A percentile compares a stretch with the other conserved stretches of the same genome.
Evolutionary conservation across 1,140 invertebrate genomes (phyloP).

Genomic region (Macrocentrus cingulum): DNA sequence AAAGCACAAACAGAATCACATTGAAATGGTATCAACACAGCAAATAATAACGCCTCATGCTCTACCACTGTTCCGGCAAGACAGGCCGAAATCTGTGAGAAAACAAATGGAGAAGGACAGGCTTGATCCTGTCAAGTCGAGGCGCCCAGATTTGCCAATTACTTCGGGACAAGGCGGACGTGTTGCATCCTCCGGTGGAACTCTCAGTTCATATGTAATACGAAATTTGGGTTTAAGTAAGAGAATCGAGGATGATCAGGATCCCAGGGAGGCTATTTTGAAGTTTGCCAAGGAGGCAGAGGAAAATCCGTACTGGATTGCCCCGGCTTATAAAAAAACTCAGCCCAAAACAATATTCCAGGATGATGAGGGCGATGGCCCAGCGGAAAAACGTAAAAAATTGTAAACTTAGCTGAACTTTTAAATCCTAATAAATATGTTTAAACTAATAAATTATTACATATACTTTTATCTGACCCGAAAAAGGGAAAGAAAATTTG

Average conservation of each 20-base stretch:
- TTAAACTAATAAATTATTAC: too few relatives aligned
- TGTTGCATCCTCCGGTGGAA: slow-evolving; percentile 92
- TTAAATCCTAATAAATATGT: too few relatives aligned
- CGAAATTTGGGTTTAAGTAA: slow-evolving; percentile 92
- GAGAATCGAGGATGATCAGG: slow-evolving; percentile 91
- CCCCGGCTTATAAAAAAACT: slow-evolving; percentile 85
- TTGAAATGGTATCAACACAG: slow-evolving; percentile 85
- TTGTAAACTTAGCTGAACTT: too few relatives aligned
- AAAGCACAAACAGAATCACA: slow-evolving; percentile 74
- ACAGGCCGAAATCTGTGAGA: slow-evolving; percentile 83
- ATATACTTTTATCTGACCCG: too few relatives aligned
- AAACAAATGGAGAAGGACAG: slow-evolving; percentile 92
- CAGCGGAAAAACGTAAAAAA: slow-evolving; percentile 22
- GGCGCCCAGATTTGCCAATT: slow-evolving; percentile 94
- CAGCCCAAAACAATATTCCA: slow-evolving; percentile 81
- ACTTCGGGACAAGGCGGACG: slow-evolving; percentile 83
- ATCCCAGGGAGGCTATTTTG: slow-evolving; percentile 95
- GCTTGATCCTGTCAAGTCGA: slow-evolving; percentile 89
- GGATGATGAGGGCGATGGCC: slow-evolving; percentile 61
- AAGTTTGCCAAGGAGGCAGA: slow-evolving; percentile 95
- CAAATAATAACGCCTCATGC: slow-evolving; percentile 98
- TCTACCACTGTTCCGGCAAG: slow-evolving; percentile 91
- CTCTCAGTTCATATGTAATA: slow-evolving; percentile 95
- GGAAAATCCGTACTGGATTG: slow-evolving; percentile 96
- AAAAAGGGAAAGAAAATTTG: too few relatives aligned